Conservation (phyloP, 2,113 vertebrate genomes). For the Rutilus rutilus region DNA sequence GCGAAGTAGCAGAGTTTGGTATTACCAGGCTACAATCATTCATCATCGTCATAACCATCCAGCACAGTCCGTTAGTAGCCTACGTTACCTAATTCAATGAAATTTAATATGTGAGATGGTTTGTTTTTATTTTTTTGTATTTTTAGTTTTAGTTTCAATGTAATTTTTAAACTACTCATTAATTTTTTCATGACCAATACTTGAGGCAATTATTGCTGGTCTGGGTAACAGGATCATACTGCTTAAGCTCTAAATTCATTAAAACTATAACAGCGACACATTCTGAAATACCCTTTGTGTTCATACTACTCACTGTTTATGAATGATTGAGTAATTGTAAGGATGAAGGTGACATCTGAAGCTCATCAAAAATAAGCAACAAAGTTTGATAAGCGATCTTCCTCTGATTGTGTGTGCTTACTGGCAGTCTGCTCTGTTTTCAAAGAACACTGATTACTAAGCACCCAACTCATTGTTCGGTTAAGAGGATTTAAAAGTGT, state of each 20-base stretch:
- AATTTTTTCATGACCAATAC: neutral
- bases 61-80: neutral
- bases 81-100: neutral
- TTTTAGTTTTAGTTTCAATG: no score
- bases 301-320: neutral
- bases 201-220: neutral
- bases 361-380: neutral
- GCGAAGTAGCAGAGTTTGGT: no score
- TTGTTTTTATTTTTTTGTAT: neutral
- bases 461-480: slow-evolving; percentile 46
- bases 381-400: slow-evolving; percentile 30
- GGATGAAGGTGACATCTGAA: slow-evolving; percentile 8
- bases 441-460: slow-evolving; percentile 46
- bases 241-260: neutral
- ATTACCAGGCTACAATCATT: neutral
- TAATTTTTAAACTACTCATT: neutral
- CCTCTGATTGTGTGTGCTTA: slow-evolving; percentile 49
- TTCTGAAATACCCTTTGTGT: neutral
- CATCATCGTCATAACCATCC: neutral
- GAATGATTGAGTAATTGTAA: slow-evolving; percentile 29
- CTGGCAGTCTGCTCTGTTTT: slow-evolving; percentile 47
- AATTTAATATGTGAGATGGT: neutral
- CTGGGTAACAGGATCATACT: neutral
- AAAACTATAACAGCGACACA: neutral
- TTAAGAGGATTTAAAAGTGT: slow-evolving; percentile 5